These are phyloP conservation scores for Tinea trinotella DNA, from an alignment of 2,888 invertebrate genomes.

Conservation along the genomic window DNA sequence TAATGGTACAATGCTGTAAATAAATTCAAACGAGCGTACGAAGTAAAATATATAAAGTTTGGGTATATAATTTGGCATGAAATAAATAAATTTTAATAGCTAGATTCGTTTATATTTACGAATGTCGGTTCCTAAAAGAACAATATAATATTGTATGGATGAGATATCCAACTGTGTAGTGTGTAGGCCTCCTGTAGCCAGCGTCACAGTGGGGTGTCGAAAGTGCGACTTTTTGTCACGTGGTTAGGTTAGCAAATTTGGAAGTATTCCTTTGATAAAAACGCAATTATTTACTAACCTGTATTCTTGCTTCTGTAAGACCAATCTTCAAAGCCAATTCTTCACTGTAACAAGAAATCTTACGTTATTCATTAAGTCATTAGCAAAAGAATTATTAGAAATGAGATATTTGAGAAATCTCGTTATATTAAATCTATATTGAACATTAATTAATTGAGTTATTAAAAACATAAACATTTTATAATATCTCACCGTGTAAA, in stretches of 20 bases:
- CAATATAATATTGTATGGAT: conserved; percentile 14
- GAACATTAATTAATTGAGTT: too few species aligned
- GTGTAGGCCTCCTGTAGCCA: conserved; percentile 8
- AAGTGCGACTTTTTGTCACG: conserved; percentile 43
- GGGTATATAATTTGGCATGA: too few species aligned
- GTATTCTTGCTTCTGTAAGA: conserved; percentile 93
- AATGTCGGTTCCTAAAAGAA: conserved; percentile 5
- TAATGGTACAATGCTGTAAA: too few species aligned
- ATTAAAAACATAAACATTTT: too few species aligned
- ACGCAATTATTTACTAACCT: conserved; percentile 75
- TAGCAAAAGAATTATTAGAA: too few species aligned
- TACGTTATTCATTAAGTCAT: background rate
- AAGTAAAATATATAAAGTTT: too few species aligned
- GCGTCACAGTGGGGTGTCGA: conserved; percentile 31
- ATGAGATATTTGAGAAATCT: too few species aligned
- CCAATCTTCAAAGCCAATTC: conserved; percentile 95
- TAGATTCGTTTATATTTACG: background rate
- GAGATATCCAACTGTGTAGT: conserved; percentile 27
- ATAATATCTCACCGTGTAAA: conserved; percentile 92
- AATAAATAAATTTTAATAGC: background rate
- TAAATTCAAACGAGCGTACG: too few species aligned
- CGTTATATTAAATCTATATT: too few species aligned
- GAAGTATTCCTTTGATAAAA: background rate
- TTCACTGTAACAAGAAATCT: conserved; percentile 80
- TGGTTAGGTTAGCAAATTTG: conserved; percentile 8